Base-by-base conservation (phyloP, 2,888 invertebrate species). In the Boloria euphrosyne region DNA sequence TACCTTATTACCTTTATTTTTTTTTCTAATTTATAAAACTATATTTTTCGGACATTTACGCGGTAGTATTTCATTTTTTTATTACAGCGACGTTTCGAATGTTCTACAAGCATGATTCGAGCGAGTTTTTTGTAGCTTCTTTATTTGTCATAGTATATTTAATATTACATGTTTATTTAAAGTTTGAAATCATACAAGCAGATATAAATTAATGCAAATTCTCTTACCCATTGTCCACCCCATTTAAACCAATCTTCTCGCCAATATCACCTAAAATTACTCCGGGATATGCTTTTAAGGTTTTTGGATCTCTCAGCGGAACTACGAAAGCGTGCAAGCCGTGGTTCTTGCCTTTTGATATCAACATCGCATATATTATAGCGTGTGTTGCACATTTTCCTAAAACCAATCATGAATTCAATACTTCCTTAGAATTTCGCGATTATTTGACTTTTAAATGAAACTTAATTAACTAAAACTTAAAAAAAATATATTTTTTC, bases 251-350 rank as follows among this genome's bases (percentile, higher is more conserved):
- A 51, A 97, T 93, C 88, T 99, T 99, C 83, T 96, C 96, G 0
- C 99, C 99, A 90, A 99, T 94, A 82, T 99, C 98, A 0, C 98
- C 98, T 0, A 98, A 96, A 0, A 93, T 94, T 0, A 99, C 94
- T 0, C 98, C 98, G 0, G 97, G 95, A 78, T 91, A 94, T 0
- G 97, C 94, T 62, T 93, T 79, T 77, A 96, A 83, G 0, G 96
- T 97, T 66, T 93, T 88, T 0, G 95, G 94, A 84, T 97, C 95
- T 4, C 98, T 90, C 68, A 99, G 93, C 0, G 96, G 97, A 14
- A 97, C 96, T n/a, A 98, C 89, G 81, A 99, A 99, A 0, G 95
- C 93, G 83, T 98, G 97, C 6, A 99, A 90, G 0, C 98, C 98
- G 75, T 97, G 96, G 81, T 96, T 95, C 61, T 89, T 89, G 4